Conservation (phyloP, 2,113 vertebrate genomes). For the Coregonus clupeaformis region DNA sequence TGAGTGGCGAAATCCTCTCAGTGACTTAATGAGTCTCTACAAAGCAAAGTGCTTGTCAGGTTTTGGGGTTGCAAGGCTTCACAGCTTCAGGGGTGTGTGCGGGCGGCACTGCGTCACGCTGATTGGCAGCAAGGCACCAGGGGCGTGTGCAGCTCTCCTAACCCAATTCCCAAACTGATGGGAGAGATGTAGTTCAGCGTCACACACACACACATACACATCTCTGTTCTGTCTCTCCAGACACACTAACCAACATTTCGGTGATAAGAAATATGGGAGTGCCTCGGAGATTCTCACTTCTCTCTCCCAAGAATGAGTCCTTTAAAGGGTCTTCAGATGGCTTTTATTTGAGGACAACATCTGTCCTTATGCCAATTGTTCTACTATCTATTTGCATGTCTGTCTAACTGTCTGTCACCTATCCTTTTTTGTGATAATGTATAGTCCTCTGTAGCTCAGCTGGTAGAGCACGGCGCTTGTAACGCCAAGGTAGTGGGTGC, state of each 20-base stretch:
- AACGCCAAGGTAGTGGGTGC: too few species aligned
- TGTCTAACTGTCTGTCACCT: not conserved
- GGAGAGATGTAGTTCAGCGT: conserved; percentile 38
- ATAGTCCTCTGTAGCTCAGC: too few species aligned
- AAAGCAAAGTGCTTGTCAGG: not conserved
- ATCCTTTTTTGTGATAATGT: not conserved
- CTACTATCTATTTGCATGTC: too few species aligned
- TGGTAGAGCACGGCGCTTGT: too few species aligned
- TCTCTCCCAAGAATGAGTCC: too few species aligned
- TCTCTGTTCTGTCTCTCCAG: conserved; percentile 3
- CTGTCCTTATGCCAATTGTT: too few species aligned
- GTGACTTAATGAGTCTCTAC: not conserved
- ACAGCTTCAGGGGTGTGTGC: not conserved
- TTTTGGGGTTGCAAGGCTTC: not conserved
- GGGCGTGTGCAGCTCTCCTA: not conserved
- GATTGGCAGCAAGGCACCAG: conserved; percentile 10
- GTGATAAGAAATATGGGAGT: too few species aligned
- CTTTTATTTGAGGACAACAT: too few species aligned
- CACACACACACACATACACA: conserved; percentile 1
- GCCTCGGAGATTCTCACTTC: too few species aligned
- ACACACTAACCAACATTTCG: conserved; percentile 18
- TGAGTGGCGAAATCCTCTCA: too few species aligned
- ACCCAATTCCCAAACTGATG: not conserved
- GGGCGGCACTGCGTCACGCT: not conserved
- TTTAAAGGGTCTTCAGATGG: too few species aligned